These are phyloP conservation scores for Hemicentrotus pulcherrimus DNA, from an alignment of 35 echinoderm and acorn worm species.

Conservation along the genomic window DNA sequence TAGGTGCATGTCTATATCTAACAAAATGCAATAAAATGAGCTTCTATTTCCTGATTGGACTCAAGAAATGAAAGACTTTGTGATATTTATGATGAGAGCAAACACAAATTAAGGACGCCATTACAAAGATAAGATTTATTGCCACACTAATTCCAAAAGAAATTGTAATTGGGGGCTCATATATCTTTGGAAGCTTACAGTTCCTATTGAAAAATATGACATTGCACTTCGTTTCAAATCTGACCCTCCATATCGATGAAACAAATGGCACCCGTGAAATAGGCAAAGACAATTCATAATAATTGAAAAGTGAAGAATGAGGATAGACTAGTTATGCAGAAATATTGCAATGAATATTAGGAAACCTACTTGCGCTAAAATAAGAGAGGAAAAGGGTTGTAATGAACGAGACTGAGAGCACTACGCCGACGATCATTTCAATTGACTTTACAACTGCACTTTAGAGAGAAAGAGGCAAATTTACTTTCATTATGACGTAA, in stretches of 20 bases:
- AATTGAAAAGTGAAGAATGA: slow-evolving; percentile 32
- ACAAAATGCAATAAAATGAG: not conserved
- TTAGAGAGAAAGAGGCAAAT: slow-evolving; percentile 51
- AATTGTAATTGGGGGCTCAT: not conserved
- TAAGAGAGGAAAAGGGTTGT: not conserved
- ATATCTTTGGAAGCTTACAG: slow-evolving; percentile 21
- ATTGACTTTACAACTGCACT: slow-evolving; percentile 49
- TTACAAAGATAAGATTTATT: slow-evolving; percentile 52
- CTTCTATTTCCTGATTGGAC: not conserved
- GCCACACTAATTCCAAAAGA: slow-evolving; percentile 41
- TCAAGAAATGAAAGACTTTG: not conserved
- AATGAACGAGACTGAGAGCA: slow-evolving; percentile 7
- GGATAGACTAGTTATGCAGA: slow-evolving; percentile 32
- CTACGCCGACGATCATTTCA: not conserved
- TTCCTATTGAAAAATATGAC: slow-evolving; percentile 44
- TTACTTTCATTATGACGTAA: slow-evolving; percentile 51
- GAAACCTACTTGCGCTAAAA: slow-evolving; percentile 31
- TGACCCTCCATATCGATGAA: slow-evolving; percentile 27
- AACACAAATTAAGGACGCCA: slow-evolving; percentile 47
- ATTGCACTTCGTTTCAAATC: slow-evolving; percentile 13
- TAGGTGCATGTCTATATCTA: not conserved
- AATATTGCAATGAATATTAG: slow-evolving; percentile 16
- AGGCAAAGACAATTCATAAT: slow-evolving; percentile 33
- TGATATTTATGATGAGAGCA: slow-evolving; percentile 48
- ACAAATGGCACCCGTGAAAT: slow-evolving; percentile 21